Conservation (phyloP, 2,797 vertebrate species). For the Pangasius macronema region DNA sequence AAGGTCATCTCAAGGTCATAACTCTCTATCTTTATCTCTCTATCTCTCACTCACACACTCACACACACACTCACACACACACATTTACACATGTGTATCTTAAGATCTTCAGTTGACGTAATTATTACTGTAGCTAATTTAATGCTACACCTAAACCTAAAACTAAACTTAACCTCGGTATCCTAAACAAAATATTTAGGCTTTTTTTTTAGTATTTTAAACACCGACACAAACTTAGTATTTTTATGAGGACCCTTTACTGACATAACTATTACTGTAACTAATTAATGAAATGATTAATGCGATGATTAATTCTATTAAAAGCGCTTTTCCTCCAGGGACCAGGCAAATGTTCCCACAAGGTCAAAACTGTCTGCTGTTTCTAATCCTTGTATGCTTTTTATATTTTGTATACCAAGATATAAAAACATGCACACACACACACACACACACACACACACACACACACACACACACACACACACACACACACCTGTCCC, state of each 20-base stretch:
- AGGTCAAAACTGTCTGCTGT: not conserved
- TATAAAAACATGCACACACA: not conserved
- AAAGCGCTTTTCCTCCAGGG: not conserved
- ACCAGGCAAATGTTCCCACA: not conserved
- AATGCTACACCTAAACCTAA: not conserved
- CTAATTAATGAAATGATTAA: not conserved
- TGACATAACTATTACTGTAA: not conserved
- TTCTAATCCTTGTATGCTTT: not conserved
- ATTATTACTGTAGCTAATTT: not conserved
- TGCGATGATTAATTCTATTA: not conserved
- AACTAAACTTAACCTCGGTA: not conserved
- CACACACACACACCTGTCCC: not conserved
- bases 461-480: conserved; percentile 4
- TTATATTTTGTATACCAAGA: conserved; percentile 15
- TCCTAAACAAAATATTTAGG: not conserved
- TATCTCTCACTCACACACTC: too few species aligned
- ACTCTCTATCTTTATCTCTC: not conserved
- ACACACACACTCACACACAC: not conserved
- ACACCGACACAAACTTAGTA: too few species aligned
- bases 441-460: not conserved
- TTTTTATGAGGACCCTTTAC: too few species aligned
- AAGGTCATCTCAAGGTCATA: not conserved
- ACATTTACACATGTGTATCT: not conserved
- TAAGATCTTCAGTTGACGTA: not conserved
- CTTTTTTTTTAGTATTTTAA: too few species aligned